Conservation (phyloP, 2,888 invertebrate species). For the Oeneis ivallda region DNA sequence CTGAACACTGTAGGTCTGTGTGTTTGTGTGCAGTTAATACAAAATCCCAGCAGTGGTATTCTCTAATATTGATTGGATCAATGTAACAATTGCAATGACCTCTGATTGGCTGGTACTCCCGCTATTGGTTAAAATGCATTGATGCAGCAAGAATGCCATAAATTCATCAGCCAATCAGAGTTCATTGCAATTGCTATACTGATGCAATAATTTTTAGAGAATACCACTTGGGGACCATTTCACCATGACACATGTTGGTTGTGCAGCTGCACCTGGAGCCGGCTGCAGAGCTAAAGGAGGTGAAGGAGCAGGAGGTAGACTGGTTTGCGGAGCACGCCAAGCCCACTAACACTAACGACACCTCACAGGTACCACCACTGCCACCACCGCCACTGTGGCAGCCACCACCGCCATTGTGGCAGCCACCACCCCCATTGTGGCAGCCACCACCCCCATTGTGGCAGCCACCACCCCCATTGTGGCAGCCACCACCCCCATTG, state of each 20-base stretch:
- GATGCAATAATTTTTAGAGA: too few relatives aligned
- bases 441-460: not conserved
- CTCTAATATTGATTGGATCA: too few relatives aligned
- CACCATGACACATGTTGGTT: not conserved
- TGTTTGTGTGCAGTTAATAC: too few relatives aligned
- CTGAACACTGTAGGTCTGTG: too few relatives aligned
- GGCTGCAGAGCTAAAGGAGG: slow-evolving; percentile 83
- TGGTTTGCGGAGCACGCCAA: slow-evolving; percentile 91
- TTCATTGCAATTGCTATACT: too few relatives aligned
- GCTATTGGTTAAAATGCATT: too few relatives aligned
- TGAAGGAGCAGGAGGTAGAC: slow-evolving; percentile 88
- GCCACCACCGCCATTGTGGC: slow-evolving; percentile 29
- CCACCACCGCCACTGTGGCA: slow-evolving; percentile 39
- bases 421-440: slow-evolving; percentile 29
- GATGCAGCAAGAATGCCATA: too few relatives aligned
- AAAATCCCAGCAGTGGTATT: too few relatives aligned
- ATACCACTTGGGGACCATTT: too few relatives aligned
- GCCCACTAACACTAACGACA: slow-evolving; percentile 68
- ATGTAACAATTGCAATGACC: too few relatives aligned
- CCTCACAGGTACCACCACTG: slow-evolving; percentile 74
- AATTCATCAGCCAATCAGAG: too few relatives aligned
- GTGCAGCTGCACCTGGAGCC: slow-evolving; percentile 83
- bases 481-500: not conserved
- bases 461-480: not conserved
- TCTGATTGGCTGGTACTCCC: too few relatives aligned